Evolutionary conservation across 2,113 vertebrate genomes (phyloP).

Genomic region (Clupea harengus): DNA sequence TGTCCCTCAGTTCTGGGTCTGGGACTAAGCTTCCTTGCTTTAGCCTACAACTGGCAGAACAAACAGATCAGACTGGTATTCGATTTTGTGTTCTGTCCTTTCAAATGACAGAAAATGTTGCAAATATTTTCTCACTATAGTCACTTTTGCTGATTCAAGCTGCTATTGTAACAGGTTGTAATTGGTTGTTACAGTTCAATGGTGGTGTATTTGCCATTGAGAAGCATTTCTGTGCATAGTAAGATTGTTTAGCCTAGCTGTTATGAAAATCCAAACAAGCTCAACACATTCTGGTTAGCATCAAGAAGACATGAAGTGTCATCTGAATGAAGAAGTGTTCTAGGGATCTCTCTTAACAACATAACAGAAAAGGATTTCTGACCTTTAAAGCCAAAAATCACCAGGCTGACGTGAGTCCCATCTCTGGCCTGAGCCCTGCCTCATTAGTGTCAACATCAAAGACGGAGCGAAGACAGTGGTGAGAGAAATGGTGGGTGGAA

Average conservation of each 20-base stretch:
- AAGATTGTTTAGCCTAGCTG: no score
- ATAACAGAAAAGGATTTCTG: not conserved
- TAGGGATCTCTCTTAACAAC: not conserved
- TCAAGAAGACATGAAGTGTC: no score
- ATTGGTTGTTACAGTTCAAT: no score
- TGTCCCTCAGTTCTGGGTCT: not conserved
- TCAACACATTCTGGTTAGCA: no score
- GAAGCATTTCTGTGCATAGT: no score
- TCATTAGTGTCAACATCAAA: not conserved
- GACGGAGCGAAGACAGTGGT: not conserved
- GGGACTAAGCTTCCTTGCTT: no score
- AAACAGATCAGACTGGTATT: not conserved
- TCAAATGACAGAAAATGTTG: not conserved
- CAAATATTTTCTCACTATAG: not conserved
- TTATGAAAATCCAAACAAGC: no score
- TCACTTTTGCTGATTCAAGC: not conserved
- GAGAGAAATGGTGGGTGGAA: not conserved
- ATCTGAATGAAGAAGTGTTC: not conserved
- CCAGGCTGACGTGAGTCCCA: not conserved
- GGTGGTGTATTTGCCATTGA: no score
- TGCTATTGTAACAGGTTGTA: not conserved
- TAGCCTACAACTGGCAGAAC: not conserved
- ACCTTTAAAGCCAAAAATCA: not conserved
- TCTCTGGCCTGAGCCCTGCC: not conserved
- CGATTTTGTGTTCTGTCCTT: not conserved